These are phyloP conservation scores for Drosophila auraria DNA, from an alignment of 1,140 invertebrate genomes.

Conservation along the genomic window DNA sequence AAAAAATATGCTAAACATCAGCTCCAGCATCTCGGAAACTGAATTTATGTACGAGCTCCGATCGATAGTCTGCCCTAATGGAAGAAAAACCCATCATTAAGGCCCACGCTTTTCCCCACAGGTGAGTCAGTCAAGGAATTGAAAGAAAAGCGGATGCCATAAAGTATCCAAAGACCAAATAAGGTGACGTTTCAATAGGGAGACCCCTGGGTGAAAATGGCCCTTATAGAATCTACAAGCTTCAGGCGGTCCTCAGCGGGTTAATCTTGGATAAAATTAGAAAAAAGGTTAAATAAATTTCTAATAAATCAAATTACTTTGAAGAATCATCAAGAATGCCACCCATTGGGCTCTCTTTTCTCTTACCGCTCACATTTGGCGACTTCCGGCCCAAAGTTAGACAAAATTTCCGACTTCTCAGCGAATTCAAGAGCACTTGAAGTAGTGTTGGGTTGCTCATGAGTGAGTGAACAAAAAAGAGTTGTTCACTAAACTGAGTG, in stretches of 20 bases:
- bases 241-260: conserved; percentile 60
- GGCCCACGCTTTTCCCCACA: conserved; percentile 39
- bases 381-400: conserved; percentile 62
- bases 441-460: too few relatives aligned
- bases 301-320: not conserved
- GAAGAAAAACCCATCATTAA: conserved; percentile 27
- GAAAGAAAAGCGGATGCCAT: conserved; percentile 55
- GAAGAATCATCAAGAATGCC: not conserved
- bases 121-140: conserved; percentile 45
- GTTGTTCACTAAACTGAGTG: too few relatives aligned
- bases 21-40: conserved; percentile 17
- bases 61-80: conserved; percentile 30
- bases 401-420: conserved; percentile 31
- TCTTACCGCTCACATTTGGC: conserved; percentile 42
- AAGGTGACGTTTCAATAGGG: conserved; percentile 17
- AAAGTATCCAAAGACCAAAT: conserved; percentile 39
- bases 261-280: not conserved
- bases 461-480: too few relatives aligned
- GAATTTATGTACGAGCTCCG: conserved; percentile 17
- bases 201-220: conserved; percentile 15
- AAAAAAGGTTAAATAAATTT: not conserved
- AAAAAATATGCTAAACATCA: conserved; percentile 41
- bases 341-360: conserved; percentile 26
- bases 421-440: conserved; percentile 59
- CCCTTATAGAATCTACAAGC: conserved; percentile 15